Percentiles rank a stretch among this genome's conserved stretches.
These are phyloP conservation scores for Dromaius novaehollandiae DNA, from an alignment of 2,113 vertebrate species.

Conservation along the genomic window DNA sequence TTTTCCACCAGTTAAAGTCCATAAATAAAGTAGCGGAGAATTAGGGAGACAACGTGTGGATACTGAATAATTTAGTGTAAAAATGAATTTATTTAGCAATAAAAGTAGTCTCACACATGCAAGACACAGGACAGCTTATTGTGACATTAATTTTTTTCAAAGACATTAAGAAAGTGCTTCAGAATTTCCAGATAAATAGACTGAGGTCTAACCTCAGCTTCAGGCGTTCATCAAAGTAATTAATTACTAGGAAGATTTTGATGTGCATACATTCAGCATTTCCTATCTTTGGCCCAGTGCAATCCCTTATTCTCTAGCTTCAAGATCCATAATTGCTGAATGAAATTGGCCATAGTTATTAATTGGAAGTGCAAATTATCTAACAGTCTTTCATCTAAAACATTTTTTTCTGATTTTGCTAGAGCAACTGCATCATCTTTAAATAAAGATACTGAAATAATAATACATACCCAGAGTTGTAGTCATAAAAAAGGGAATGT, in stretches of 20 bases:
- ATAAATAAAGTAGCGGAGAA: conserved; percentile 86
- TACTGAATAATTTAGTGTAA: conserved; percentile 30
- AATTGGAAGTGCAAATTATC: conserved; percentile 51
- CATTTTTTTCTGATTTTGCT: conserved; percentile 10
- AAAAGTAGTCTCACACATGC: background rate
- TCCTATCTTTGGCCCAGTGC: conserved; percentile 27
- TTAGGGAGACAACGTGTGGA: conserved; percentile 52
- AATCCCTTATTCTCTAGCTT: background rate
- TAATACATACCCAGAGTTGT: background rate
- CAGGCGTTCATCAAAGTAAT: conserved; percentile 52
- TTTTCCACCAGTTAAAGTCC: conserved; percentile 86
- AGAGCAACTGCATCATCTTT: conserved; percentile 15
- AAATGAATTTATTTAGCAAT: background rate
- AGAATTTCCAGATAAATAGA: conserved; percentile 32
- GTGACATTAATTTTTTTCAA: background rate
- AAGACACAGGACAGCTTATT: background rate
- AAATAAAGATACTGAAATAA: background rate
- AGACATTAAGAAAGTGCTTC: background rate
- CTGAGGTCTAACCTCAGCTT: conserved; percentile 40
- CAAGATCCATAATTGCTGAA: conserved; percentile 32
- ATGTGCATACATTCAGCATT: background rate
- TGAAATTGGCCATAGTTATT: conserved; percentile 22
- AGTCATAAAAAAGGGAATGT: background rate
- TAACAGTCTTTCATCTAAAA: conserved; percentile 15
- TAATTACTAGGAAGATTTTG: conserved; percentile 32